phyloP scores from a whole-genome alignment of 2,888 invertebrate genomes.

The Clanis bilineata region DNA sequence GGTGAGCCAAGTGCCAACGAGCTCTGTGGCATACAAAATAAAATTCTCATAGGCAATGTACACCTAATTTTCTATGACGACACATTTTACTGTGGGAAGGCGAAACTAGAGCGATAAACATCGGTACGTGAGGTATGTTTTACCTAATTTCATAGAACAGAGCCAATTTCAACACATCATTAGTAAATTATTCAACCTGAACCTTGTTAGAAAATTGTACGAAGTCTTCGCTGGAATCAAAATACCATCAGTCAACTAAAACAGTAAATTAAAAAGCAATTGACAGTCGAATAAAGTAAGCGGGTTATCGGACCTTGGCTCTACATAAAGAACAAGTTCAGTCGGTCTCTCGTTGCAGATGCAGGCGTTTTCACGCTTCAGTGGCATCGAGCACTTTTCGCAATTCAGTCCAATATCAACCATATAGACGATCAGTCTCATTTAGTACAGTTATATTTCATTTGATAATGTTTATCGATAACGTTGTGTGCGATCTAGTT shows the following conservation, averaged over 20 bases:
- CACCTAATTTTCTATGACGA: constrained; percentile 7
- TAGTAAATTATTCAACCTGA: background rate
- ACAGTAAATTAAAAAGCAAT: constrained; percentile 21
- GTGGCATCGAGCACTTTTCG: constrained; percentile 42
- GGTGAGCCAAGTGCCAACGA: constrained; percentile 3
- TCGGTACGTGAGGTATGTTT: constrained; percentile 4
- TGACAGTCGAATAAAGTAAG: constrained; percentile 21
- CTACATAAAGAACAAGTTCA: constrained; percentile 44
- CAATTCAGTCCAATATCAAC: constrained; percentile 47
- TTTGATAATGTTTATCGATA: constrained; percentile 37
- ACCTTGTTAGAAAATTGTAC: background rate
- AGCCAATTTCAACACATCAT: constrained; percentile 15
- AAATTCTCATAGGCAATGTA: background rate
- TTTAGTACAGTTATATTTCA: constrained; percentile 22
- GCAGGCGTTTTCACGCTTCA: constrained; percentile 46
- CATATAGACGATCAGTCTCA: constrained; percentile 42
- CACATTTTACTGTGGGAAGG: constrained; percentile 15
- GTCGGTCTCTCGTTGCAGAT: constrained; percentile 39
- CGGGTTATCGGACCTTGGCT: constrained; percentile 45
- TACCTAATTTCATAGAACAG: constrained; percentile 6
- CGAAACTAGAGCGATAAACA: constrained; percentile 10
- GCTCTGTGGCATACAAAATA: background rate
- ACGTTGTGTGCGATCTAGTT: constrained; percentile 20
- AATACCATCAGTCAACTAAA: background rate
- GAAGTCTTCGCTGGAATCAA: background rate